These are phyloP conservation scores for Macroramphosus scolopax DNA, from an alignment of 2,797 vertebrate genomes.

Conservation along the genomic window DNA sequence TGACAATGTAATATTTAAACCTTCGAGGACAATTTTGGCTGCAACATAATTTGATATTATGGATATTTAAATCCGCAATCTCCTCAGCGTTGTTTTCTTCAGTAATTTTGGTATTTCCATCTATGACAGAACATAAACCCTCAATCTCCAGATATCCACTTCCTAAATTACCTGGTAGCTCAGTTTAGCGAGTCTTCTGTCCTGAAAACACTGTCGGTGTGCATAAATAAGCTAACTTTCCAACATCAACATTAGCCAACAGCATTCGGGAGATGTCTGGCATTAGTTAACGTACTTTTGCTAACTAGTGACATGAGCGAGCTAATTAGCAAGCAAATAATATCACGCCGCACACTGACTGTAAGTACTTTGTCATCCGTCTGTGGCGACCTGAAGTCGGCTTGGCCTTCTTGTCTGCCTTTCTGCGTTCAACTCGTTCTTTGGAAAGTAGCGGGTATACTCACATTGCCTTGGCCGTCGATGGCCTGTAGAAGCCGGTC, in stretches of 20 bases:
- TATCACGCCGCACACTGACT: conserved; percentile 7
- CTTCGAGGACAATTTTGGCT: too few relatives aligned
- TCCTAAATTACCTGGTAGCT: too few relatives aligned
- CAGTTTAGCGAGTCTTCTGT: too few relatives aligned
- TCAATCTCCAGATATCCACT: too few relatives aligned
- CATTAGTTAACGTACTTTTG: conserved; percentile 12
- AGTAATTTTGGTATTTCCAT: too few relatives aligned
- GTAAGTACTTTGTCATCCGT: conserved; percentile 10
- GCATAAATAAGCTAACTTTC: conserved; percentile 6
- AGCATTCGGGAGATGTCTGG: conserved; percentile 6
- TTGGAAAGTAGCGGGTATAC: conserved; percentile 50
- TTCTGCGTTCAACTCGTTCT: not conserved
- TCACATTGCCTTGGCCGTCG: conserved; percentile 92
- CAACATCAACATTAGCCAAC: not conserved
- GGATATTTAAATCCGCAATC: too few relatives aligned
- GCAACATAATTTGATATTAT: too few relatives aligned
- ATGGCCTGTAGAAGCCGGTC: conserved; percentile 94
- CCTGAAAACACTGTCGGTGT: too few relatives aligned
- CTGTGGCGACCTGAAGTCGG: not conserved
- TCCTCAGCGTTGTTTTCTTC: too few relatives aligned
- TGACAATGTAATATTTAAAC: too few relatives aligned
- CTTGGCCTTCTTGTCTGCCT: conserved; percentile 10
- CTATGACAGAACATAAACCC: too few relatives aligned
- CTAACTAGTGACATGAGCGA: conserved; percentile 30
- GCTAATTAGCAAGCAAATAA: conserved; percentile 48